A percentile compares a stretch with the other conserved stretches of the same genome.
Evolutionary conservation across 2,113 vertebrate species (phyloP).

Genomic region (Pogona vitticeps): DNA sequence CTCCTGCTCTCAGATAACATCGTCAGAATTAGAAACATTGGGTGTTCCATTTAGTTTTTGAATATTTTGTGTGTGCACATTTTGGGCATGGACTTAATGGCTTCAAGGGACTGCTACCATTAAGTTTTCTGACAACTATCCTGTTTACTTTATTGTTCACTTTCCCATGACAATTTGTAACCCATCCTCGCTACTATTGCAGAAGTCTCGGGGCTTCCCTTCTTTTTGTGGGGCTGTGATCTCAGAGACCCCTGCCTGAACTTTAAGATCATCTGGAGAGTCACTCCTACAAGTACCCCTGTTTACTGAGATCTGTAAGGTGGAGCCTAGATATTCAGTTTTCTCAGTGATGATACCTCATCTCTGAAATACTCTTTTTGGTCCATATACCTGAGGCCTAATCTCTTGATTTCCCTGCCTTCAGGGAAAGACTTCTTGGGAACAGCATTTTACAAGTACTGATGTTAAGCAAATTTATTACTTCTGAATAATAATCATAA

Average conservation of each 20-base stretch:
- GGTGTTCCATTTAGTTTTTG: slow-evolving; percentile 64
- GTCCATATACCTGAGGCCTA: too few relatives aligned
- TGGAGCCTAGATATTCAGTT: neutral
- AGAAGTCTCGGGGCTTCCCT: neutral
- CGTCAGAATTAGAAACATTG: slow-evolving; percentile 64
- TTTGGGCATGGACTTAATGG: neutral
- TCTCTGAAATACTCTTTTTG: too few relatives aligned
- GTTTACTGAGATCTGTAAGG: neutral
- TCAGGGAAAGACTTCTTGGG: too few relatives aligned
- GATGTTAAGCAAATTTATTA: too few relatives aligned
- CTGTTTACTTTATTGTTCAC: neutral
- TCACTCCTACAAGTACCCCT: neutral
- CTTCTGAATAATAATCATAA: too few relatives aligned
- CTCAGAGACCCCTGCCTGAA: neutral
- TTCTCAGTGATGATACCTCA: too few relatives aligned
- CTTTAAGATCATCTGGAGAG: neutral
- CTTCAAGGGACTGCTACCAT: neutral
- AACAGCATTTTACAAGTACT: too few relatives aligned
- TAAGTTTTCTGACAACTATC: neutral
- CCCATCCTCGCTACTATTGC: neutral
- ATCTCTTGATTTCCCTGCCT: too few relatives aligned
- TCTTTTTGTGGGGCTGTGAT: neutral
- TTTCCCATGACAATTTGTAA: neutral
- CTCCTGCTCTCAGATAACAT: slow-evolving; percentile 68
- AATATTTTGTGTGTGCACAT: slow-evolving; percentile 34